Percentiles rank a stretch among this genome's conserved stretches.
These are phyloP conservation scores for Orthonyx spaldingii DNA, from an alignment of 2,113 vertebrate genomes.

Conservation along the genomic window DNA sequence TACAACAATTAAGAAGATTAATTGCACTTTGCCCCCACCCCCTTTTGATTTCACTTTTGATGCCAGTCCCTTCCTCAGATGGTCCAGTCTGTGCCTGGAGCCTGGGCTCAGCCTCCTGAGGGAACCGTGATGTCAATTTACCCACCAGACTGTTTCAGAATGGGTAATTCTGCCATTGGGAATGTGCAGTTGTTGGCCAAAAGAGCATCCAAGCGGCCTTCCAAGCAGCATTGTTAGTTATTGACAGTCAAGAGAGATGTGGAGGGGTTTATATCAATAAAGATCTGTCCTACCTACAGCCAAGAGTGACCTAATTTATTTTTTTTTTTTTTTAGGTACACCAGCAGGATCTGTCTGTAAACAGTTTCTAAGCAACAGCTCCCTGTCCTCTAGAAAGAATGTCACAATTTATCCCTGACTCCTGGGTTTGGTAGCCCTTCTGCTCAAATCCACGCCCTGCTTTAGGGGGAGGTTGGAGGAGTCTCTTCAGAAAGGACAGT, in stretches of 20 bases:
- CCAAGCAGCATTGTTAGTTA: background rate
- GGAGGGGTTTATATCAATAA: background rate
- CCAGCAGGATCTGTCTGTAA: constrained; percentile 37
- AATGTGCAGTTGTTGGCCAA: background rate
- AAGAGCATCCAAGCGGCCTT: background rate
- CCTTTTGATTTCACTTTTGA: background rate
- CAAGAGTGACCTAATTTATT: constrained; percentile 27
- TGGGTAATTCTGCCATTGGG: background rate
- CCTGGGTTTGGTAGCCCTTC: background rate
- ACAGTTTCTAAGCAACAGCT: constrained; percentile 61
- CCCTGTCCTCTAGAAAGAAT: constrained; percentile 1
- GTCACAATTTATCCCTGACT: background rate
- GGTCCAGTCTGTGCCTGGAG: background rate
- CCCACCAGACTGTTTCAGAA: background rate
- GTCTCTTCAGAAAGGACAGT: background rate
- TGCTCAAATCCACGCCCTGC: background rate
- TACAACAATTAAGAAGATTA: background rate
- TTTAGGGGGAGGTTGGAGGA: background rate
- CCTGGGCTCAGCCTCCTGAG: background rate
- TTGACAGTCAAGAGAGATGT: background rate
- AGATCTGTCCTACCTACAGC: constrained; percentile 2
- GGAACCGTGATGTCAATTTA: background rate
- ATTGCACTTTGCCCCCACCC: background rate
- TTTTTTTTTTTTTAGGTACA: background rate
- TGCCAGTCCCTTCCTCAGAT: background rate